Percentiles rank a stretch among this genome's conserved stretches.
Conservation (phyloP, 2,888 invertebrate species). For the Trichacis sp. region DNA sequence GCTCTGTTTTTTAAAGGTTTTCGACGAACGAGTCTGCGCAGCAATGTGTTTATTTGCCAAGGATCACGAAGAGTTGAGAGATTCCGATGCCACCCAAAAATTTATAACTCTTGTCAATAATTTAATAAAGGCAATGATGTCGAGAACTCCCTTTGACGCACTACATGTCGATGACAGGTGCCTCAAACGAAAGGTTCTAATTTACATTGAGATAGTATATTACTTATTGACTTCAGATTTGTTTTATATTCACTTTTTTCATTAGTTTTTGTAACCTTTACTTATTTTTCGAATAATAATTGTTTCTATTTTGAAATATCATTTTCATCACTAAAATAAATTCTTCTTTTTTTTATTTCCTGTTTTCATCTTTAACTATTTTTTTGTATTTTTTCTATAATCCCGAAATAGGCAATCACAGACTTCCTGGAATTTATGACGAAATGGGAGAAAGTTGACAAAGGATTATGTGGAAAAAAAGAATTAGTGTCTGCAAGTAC, state of each 20-base stretch:
- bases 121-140: background rate
- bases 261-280: too few species aligned
- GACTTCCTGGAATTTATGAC: background rate
- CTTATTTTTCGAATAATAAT: too few species aligned
- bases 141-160: background rate
- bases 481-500: background rate
- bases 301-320: too few species aligned
- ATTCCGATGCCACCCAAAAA: background rate
- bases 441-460: background rate
- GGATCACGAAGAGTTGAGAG: background rate
- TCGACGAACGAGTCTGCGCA: too few species aligned
- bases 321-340: too few species aligned
- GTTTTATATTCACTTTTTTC: too few species aligned
- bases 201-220: too few species aligned
- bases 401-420: background rate
- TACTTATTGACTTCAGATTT: too few species aligned
- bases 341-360: background rate
- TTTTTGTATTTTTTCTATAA: too few species aligned
- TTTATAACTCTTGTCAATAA: background rate
- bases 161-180: background rate
- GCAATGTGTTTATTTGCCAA: background rate
- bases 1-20: too few species aligned
- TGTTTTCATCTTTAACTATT: too few species aligned
- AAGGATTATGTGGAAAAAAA: background rate
- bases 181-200: too few species aligned